A percentile compares a stretch with the other conserved stretches of the same genome.
Conservation (phyloP, 2,113 vertebrate species). For the Nibea albiflora region DNA sequence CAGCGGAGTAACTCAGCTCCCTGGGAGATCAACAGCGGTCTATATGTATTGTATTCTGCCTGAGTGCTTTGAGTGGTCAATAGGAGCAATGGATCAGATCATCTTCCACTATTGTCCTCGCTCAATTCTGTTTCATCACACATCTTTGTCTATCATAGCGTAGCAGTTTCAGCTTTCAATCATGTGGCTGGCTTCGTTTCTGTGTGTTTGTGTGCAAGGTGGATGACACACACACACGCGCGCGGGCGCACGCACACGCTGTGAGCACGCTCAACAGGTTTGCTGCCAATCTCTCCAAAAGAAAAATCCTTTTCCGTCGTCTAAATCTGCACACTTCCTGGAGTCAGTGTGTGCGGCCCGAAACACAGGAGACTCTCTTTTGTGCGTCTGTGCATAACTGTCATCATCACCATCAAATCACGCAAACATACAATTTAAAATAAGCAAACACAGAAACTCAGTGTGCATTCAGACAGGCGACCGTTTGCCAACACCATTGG, state of each 20-base stretch:
- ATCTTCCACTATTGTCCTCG: slow-evolving; percentile 32
- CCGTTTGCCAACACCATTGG: not conserved
- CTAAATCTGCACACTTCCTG: slow-evolving; percentile 19
- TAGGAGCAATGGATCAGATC: slow-evolving; percentile 11
- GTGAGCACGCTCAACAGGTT: not conserved
- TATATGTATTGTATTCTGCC: slow-evolving; percentile 23
- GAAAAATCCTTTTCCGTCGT: not conserved
- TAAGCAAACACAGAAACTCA: not conserved
- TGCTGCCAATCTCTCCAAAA: slow-evolving; percentile 13
- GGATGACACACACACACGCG: not conserved
- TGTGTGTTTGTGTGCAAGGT: not conserved
- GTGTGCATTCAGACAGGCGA: not conserved
- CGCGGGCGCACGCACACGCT: not conserved
- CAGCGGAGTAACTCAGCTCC: slow-evolving; percentile 13
- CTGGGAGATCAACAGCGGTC: slow-evolving; percentile 2
- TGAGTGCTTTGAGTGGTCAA: slow-evolving; percentile 9
- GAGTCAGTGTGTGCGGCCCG: not conserved
- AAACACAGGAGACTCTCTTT: slow-evolving; percentile 8
- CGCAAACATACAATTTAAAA: not conserved
- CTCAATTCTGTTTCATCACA: slow-evolving; percentile 14
- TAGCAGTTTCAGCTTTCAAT: slow-evolving; percentile 34
- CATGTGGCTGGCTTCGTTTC: slow-evolving; percentile 8
- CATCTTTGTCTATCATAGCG: slow-evolving; percentile 21
- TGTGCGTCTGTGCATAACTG: not conserved
- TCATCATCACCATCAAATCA: not conserved